Evolutionary conservation across 1,140 invertebrate species (phyloP), one percentile per base, ranked within the genome.

Genomic region (Lanistes nyassanus): DNA sequence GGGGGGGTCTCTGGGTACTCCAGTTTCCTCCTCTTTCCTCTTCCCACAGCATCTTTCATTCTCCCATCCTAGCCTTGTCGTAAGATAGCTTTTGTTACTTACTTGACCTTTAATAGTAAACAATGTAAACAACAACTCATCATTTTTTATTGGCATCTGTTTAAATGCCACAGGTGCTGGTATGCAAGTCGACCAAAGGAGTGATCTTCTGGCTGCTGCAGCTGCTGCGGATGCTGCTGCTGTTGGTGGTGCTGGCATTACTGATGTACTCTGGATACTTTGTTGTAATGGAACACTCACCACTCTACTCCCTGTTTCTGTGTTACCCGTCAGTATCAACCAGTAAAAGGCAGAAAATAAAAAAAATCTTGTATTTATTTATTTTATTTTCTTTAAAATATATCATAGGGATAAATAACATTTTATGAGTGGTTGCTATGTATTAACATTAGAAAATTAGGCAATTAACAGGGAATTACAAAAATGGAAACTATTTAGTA

Each of bases 281-380:
- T 79, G 93, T 96, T 74, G 90, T 93, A 68, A 90, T 92, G 62
- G 93, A 92, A 79, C 92, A 95, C 89, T 92, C 93, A 39, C 84
- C 93, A 11, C 90, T 94, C 60, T 93, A 94, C 83, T 92, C 95
- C 79, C 92, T 96, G 79, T 96, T 94, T 84, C 90, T 98, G 19
- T 93, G 93, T 83, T 96, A 96, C 91, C 96, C 96, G 96, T 97
- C 92, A 94, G 95, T 94, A 89, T 84, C 67, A 65, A 65, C 58
- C 34, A 7, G n/a, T 62, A 75, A 47, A 11, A 11, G 23, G 56
- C 56, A 16, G n/a, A 23, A 26, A 31, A 9, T 11, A 60, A 11
- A n/a, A 60, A 26, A 26, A 19, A 26, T 60, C 56, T 5, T 31
- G 11, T 60, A 19, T 60, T 60, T n/a, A 5, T 11, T 31, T 31